These are phyloP conservation scores for Crenuchus spilurus DNA, from an alignment of 2,797 vertebrate species.

Conservation along the genomic window DNA sequence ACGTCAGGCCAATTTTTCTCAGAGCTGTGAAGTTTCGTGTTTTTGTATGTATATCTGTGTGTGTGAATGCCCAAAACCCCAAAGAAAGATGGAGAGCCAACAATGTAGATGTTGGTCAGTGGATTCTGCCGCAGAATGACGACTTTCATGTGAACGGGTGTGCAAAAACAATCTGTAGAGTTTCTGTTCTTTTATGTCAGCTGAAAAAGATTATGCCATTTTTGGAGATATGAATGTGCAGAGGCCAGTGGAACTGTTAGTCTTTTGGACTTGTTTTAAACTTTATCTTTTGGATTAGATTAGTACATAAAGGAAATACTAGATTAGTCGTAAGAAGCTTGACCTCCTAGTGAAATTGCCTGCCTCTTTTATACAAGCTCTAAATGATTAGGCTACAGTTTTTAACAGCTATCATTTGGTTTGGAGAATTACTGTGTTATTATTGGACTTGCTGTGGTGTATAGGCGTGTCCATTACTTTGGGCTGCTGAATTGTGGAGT, in stretches of 20 bases:
- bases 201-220: constrained; percentile 15
- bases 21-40: neutral
- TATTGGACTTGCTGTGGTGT: neutral
- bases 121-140: constrained; percentile 4
- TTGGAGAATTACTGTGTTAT: neutral
- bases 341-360: neutral
- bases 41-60: neutral
- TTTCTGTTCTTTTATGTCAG: constrained; percentile 6
- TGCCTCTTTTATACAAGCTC: neutral
- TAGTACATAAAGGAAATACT: neutral
- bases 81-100: neutral
- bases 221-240: neutral
- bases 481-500: neutral
- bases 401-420: neutral
- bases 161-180: neutral
- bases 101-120: neutral
- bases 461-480: neutral
- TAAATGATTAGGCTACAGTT: neutral
- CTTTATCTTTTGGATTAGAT: too few relatives aligned
- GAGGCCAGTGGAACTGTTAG: neutral
- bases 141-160: neutral
- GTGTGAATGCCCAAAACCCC: neutral
- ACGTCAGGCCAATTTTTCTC: neutral
- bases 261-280: neutral
- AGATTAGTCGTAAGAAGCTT: neutral